A percentile compares a stretch with the other conserved stretches of the same genome.
phyloP scores from a whole-genome alignment of 2,888 invertebrate species.

The Eristalis pertinax region DNA sequence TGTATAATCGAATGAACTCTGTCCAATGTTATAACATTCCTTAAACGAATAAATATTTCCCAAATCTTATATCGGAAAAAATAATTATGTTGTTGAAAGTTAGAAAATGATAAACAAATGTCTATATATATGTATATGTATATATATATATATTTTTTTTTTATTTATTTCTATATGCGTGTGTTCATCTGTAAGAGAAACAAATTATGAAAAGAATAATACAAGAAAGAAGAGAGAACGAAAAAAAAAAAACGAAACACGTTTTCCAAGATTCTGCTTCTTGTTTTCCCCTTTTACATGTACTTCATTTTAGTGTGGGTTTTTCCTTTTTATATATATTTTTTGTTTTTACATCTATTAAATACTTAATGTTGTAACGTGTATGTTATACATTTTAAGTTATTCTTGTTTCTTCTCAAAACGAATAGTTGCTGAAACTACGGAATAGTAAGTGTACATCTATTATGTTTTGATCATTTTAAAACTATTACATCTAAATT shows the following conservation, averaged over 20 bases:
- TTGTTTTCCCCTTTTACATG: constrained; percentile 18
- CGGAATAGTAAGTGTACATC: constrained; percentile 65
- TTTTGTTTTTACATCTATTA: constrained; percentile 65
- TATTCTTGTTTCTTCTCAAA: constrained; percentile 9
- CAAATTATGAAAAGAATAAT: constrained; percentile 47
- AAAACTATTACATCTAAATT: constrained; percentile 60
- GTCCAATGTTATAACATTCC: constrained; percentile 65
- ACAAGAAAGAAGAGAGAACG: constrained; percentile 49
- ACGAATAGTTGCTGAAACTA: constrained; percentile 66
- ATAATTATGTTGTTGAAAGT: constrained; percentile 12
- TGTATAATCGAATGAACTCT: constrained; percentile 63
- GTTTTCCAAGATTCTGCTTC: constrained; percentile 15
- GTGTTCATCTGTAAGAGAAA: constrained; percentile 33
- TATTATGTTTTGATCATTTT: constrained; percentile 43
- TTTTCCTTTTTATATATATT: constrained; percentile 24
- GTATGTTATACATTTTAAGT: constrained; percentile 41
- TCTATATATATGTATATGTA: constrained; percentile 7
- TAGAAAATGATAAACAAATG: not conserved
- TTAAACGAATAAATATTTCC: constrained; percentile 61
- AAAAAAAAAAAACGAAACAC: constrained; percentile 45
- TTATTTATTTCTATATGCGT: constrained; percentile 11
- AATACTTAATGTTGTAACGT: constrained; percentile 63
- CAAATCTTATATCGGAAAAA: constrained; percentile 41
- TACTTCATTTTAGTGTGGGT: constrained; percentile 2
- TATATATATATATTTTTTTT: constrained; percentile 12